A percentile compares a stretch with the other conserved stretches of the same genome.
These are phyloP conservation scores for Hyphantria cunea DNA, from an alignment of 1,140 invertebrate genomes.

Conservation along the genomic window DNA sequence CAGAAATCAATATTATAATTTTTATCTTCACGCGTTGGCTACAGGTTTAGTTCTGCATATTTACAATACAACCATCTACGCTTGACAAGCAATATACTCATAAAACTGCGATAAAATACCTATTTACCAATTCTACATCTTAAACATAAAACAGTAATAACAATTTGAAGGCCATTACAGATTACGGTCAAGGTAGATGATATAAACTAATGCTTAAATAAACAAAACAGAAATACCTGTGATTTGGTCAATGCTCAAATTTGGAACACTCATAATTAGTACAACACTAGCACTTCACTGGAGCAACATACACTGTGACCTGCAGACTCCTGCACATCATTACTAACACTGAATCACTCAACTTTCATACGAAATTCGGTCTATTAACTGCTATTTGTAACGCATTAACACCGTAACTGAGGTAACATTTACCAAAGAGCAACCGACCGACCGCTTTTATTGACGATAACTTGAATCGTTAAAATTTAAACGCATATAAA, in stretches of 20 bases:
- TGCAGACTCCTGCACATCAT: constrained; percentile 50
- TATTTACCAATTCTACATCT: not conserved
- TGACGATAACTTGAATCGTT: constrained; percentile 5
- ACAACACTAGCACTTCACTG: constrained; percentile 54
- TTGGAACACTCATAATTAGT: constrained; percentile 70
- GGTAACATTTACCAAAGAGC: constrained; percentile 5
- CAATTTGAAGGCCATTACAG: not conserved
- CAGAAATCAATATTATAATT: too few species aligned
- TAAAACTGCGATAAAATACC: not conserved
- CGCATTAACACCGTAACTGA: constrained; percentile 54
- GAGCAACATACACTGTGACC: constrained; percentile 33
- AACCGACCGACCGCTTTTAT: constrained; percentile 1
- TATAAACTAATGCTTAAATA: not conserved
- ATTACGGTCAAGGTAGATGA: not conserved
- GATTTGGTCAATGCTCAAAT: constrained; percentile 72
- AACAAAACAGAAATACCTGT: constrained; percentile 54
- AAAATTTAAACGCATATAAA: constrained; percentile 2
- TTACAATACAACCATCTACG: not conserved
- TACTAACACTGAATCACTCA: constrained; percentile 60
- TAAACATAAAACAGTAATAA: not conserved
- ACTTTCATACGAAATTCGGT: constrained; percentile 60
- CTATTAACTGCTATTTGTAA: constrained; percentile 44
- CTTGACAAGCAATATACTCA: not conserved
- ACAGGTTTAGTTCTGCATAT: too few species aligned
- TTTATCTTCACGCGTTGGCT: too few species aligned